These are phyloP conservation scores for Leptinotarsa peninsularis DNA, from an alignment of 2,888 invertebrate species.

Conservation along the genomic window DNA sequence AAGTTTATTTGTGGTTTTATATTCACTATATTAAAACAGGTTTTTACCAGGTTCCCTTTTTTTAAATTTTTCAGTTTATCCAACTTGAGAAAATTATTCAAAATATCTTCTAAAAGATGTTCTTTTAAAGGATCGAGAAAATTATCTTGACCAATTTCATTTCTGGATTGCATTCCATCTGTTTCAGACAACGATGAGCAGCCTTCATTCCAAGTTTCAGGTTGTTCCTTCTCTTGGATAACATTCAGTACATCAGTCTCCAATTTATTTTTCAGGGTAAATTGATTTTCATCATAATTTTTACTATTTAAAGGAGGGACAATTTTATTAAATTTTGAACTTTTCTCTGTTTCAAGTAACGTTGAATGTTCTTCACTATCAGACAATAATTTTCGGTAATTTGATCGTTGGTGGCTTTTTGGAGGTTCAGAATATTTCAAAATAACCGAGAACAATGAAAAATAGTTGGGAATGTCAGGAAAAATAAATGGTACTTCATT, in stretches of 20 bases:
- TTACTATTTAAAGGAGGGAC: too few species aligned
- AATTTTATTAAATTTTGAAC: neutral
- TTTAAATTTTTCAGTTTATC: neutral
- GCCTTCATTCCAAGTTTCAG: neutral
- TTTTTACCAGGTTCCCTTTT: conserved; percentile 22
- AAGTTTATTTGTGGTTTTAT: conserved; percentile 36
- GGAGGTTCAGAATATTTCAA: neutral
- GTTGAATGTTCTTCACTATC: neutral
- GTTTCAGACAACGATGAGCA: neutral
- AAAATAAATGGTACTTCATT: conserved; percentile 35
- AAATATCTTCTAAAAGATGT: neutral
- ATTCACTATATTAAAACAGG: conserved; percentile 27
- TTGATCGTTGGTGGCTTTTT: neutral
- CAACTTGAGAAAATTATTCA: neutral
- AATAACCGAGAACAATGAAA: conserved; percentile 15
- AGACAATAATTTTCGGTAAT: neutral
- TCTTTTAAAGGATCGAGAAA: conserved; percentile 9
- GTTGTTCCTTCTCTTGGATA: neutral
- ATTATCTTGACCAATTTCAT: neutral
- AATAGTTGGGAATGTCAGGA: conserved; percentile 47
- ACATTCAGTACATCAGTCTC: neutral
- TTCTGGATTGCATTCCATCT: neutral
- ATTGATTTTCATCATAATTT: neutral
- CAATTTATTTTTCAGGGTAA: neutral
- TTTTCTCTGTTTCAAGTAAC: neutral